phyloP scores from a whole-genome alignment of 2,113 vertebrate genomes.

The Strix uralensis region DNA sequence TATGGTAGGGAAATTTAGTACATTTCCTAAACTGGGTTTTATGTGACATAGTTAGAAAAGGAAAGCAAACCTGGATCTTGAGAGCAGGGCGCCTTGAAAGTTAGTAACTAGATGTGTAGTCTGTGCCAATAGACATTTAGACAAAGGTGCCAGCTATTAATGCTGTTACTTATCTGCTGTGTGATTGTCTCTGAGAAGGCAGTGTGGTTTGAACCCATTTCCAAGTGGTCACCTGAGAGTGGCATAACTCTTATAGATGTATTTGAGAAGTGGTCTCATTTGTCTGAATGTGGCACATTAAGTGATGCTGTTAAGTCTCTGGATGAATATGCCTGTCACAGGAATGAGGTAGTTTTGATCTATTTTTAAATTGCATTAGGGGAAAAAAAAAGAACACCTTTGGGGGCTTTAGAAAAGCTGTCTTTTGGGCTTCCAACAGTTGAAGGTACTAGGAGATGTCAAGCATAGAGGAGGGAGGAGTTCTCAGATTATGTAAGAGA shows the following conservation, averaged over 20 bases:
- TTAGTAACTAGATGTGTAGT: no score
- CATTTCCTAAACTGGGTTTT: not conserved
- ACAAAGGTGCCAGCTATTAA: not conserved
- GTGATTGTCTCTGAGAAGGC: not conserved
- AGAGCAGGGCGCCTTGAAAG: not conserved
- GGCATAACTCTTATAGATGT: fast-evolving
- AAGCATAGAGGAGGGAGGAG: not conserved
- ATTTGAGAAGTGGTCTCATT: not conserved
- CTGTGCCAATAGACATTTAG: not conserved
- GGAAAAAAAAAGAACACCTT: not conserved
- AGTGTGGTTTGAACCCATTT: not conserved
- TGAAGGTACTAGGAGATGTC: not conserved
- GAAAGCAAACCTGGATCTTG: not conserved
- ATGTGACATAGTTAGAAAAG: not conserved
- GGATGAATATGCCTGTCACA: not conserved
- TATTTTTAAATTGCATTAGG: not conserved
- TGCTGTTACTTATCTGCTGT: not conserved
- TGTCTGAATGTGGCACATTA: not conserved
- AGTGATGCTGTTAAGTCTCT: not conserved
- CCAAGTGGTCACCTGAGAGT: not conserved
- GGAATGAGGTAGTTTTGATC: not conserved
- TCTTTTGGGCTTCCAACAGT: not conserved
- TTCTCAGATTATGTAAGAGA: no score
- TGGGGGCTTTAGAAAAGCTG: not conserved
- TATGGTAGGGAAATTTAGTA: not conserved